Evolutionary conservation across 2,797 vertebrate genomes (phyloP).

Genomic region (Calcarius lapponicus): DNA sequence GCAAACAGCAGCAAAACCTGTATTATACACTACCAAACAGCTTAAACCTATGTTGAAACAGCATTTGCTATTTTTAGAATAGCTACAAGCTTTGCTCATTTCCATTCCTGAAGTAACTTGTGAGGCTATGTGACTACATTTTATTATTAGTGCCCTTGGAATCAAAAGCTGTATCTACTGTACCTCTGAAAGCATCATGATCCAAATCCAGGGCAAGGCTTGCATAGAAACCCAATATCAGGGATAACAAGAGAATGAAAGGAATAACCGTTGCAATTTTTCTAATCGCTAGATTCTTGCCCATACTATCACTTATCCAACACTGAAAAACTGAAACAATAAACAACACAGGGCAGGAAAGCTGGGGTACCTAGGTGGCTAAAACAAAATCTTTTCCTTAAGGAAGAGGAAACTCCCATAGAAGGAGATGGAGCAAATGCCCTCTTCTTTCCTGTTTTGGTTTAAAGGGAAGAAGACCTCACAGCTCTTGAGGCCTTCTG

Average conservation of each 20-base stretch:
- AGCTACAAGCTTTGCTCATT: background rate
- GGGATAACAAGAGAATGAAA: background rate
- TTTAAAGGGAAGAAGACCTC: background rate
- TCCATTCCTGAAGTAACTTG: background rate
- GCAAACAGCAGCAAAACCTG: background rate
- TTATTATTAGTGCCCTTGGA: background rate
- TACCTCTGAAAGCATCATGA: accelerated
- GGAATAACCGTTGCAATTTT: background rate
- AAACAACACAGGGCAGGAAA: background rate
- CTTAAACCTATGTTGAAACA: background rate
- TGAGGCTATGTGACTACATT: background rate
- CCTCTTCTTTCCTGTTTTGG: background rate
- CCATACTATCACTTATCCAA: background rate
- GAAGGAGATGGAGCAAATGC: background rate
- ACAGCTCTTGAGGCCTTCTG: background rate
- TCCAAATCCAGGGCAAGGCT: background rate
- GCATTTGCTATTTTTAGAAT: background rate
- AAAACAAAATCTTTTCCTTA: background rate
- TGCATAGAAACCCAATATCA: background rate
- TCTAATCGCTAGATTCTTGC: background rate
- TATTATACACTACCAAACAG: background rate
- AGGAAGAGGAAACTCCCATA: background rate
- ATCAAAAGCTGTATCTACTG: background rate
- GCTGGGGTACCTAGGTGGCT: background rate
- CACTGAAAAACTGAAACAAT: background rate